These are phyloP conservation scores for Rhagonycha lutea DNA, from an alignment of 2,888 invertebrate genomes.

Conservation along the genomic window DNA sequence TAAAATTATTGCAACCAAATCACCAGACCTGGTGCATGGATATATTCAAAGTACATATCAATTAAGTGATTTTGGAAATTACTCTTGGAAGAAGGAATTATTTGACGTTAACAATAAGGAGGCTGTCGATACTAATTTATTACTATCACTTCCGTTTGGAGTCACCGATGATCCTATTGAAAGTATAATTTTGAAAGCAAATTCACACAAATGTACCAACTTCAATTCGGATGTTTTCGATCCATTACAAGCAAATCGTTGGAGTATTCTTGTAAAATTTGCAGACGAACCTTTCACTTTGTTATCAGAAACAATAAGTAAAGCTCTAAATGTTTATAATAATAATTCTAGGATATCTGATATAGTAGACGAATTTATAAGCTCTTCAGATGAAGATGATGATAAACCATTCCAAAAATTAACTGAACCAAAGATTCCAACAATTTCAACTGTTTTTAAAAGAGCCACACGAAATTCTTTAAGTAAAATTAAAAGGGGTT, in stretches of 20 bases:
- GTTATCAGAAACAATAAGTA: slow-evolving; percentile 74
- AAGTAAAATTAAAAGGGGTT: slow-evolving; percentile 56
- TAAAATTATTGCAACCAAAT: slow-evolving; percentile 72
- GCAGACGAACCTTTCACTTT: slow-evolving; percentile 74
- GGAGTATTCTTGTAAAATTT: slow-evolving; percentile 73
- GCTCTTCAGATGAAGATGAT: slow-evolving; percentile 45
- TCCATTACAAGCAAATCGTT: slow-evolving; percentile 78
- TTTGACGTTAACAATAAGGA: slow-evolving; percentile 60
- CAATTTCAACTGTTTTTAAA: slow-evolving; percentile 62
- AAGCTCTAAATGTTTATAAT: slow-evolving; percentile 70
- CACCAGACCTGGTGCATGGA: slow-evolving; percentile 68
- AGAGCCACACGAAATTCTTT: slow-evolving; percentile 59
- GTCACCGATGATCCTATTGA: slow-evolving; percentile 81
- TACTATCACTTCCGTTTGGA: slow-evolving; percentile 79
- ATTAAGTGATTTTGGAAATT: slow-evolving; percentile 57
- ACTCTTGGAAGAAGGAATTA: slow-evolving; percentile 66
- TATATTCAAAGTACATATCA: slow-evolving; percentile 77
- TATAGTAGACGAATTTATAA: slow-evolving; percentile 60
- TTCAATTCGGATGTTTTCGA: slow-evolving; percentile 82
- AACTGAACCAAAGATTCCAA: slow-evolving; percentile 76
- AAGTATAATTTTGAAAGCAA: slow-evolving; percentile 75
- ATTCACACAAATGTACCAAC: slow-evolving; percentile 86
- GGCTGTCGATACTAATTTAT: slow-evolving; percentile 57
- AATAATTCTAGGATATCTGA: slow-evolving; percentile 58
- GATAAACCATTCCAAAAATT: slow-evolving; percentile 70